Conservation (phyloP, 2,888 invertebrate species). For the Parascotia fuliginaria region DNA sequence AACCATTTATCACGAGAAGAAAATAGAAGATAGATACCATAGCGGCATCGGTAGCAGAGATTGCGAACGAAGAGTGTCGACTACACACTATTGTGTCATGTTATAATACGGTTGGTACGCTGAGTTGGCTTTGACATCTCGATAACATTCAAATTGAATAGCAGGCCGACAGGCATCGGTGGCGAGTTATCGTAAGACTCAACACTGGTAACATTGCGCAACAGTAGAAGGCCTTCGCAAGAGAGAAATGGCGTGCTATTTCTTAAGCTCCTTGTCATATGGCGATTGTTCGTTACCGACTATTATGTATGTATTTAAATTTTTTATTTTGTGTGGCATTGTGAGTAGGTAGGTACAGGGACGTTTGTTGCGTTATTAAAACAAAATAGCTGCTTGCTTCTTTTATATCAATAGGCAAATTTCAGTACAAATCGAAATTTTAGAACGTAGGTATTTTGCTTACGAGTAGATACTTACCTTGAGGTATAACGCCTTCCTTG, state of each 20-base stretch:
- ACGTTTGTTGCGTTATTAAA: conserved; percentile 40
- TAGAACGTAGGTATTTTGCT: too few relatives aligned
- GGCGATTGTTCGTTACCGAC: conserved; percentile 61
- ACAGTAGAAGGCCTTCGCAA: conserved; percentile 77
- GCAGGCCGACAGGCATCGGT: conserved; percentile 41
- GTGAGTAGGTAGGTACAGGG: conserved; percentile 36
- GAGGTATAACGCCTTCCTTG: too few relatives aligned
- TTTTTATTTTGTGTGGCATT: conserved; percentile 55
- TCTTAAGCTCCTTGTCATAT: conserved; percentile 74
- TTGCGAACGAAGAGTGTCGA: conserved; percentile 3
- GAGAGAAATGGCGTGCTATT: conserved; percentile 78
- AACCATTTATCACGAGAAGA: too few relatives aligned
- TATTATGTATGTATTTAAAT: conserved; percentile 54
- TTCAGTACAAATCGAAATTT: too few relatives aligned
- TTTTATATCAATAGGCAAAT: too few relatives aligned
- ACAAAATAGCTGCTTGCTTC: conserved; percentile 26
- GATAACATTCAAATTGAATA: conserved; percentile 41
- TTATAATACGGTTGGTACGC: neutral
- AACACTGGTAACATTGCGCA: conserved; percentile 65
- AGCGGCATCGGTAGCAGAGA: neutral
- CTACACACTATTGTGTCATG: too few relatives aligned
- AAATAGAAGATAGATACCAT: too few relatives aligned
- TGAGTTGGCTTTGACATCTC: conserved; percentile 20
- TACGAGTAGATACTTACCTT: too few relatives aligned
- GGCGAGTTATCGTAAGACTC: conserved; percentile 48